A percentile compares a stretch with the other conserved stretches of the same genome.
Evolutionary conservation across 2,888 invertebrate species (phyloP).

Genomic region (Megastigmus dorsalis): DNA sequence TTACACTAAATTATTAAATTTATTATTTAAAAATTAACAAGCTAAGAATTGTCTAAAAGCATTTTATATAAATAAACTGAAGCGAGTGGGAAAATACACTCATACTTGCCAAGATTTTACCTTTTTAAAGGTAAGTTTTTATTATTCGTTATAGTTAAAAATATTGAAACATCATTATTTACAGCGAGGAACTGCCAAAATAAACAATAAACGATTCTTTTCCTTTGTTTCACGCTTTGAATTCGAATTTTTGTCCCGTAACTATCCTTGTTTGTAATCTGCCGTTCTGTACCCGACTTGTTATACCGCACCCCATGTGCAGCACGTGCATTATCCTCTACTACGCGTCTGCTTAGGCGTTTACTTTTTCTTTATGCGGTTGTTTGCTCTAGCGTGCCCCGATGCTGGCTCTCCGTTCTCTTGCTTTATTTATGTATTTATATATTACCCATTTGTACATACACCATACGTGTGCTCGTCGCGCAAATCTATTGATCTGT

Average conservation of each 20-base stretch:
- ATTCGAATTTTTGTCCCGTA: background rate
- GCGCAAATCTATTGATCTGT: background rate
- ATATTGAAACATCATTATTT: background rate
- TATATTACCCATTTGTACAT: constrained; percentile 5
- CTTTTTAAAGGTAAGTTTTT: no score
- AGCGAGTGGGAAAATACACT: no score
- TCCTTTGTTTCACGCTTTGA: background rate
- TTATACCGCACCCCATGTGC: background rate
- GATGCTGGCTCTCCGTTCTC: background rate
- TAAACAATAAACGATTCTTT: background rate
- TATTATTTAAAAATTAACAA: no score
- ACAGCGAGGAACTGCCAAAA: background rate
- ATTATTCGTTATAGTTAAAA: background rate
- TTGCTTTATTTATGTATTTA: constrained; percentile 8
- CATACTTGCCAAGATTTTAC: no score
- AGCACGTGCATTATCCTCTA: constrained; percentile 1
- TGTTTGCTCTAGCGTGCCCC: background rate
- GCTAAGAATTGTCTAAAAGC: no score
- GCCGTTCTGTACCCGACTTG: background rate
- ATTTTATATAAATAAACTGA: no score
- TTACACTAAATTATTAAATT: no score
- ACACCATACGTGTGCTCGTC: background rate
- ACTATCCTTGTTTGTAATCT: background rate
- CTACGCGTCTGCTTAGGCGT: background rate
- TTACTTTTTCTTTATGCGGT: background rate